These are phyloP conservation scores for Dendropsophus ebraccatus DNA, from an alignment of 2,113 vertebrate genomes.

Conservation along the genomic window DNA sequence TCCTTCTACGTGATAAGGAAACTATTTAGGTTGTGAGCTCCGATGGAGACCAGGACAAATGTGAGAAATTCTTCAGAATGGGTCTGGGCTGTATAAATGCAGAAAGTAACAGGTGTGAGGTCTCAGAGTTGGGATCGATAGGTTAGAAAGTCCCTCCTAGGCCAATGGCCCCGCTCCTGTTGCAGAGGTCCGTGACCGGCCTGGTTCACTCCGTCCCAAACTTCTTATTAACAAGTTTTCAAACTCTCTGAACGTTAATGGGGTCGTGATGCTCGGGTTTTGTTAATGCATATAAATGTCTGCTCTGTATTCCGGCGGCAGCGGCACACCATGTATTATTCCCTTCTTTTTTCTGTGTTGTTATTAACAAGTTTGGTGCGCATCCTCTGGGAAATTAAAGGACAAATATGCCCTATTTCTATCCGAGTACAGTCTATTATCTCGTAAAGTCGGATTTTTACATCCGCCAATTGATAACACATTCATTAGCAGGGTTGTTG, in stretches of 20 bases:
- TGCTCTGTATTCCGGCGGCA: neutral
- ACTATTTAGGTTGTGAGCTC: too few species aligned
- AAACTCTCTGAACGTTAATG: conserved; percentile 3
- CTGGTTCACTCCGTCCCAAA: neutral
- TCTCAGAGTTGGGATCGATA: neutral
- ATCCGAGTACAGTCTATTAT: conserved; percentile 14
- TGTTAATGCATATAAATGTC: conserved; percentile 27
- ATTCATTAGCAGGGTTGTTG: neutral
- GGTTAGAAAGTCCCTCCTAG: neutral
- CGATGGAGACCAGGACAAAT: too few species aligned
- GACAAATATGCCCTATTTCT: conserved; percentile 29
- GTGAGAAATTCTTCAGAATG: too few species aligned
- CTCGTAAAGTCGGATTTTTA: neutral
- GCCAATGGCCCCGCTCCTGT: neutral
- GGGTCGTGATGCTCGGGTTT: conserved; percentile 6
- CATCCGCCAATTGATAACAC: neutral
- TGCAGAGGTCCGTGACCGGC: neutral
- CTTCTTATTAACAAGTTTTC: conserved; percentile 35
- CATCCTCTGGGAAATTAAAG: conserved; percentile 28
- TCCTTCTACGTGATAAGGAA: too few species aligned
- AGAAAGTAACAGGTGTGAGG: too few species aligned
- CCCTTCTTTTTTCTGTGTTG: neutral
- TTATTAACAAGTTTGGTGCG: conserved; percentile 4
- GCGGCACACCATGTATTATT: conserved; percentile 19
- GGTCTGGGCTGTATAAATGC: too few species aligned